Percentiles rank a stretch among this genome's conserved stretches.
phyloP scores from a whole-genome alignment of 92 coral and sea anemone genomes.

The Pocillopora grandis region DNA sequence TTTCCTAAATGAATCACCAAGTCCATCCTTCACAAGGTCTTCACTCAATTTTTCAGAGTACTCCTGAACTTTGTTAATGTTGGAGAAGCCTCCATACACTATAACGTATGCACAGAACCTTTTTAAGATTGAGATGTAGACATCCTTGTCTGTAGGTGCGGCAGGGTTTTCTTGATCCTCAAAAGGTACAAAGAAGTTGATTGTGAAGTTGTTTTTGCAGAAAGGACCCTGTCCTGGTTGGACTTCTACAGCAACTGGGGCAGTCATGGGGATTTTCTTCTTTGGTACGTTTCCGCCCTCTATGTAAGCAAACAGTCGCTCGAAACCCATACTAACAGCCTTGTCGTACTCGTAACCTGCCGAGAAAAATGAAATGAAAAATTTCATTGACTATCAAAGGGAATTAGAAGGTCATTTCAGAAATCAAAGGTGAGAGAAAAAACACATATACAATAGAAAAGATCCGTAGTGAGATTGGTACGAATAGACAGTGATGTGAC shows the following conservation, averaged over 20 bases:
- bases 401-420: neutral
- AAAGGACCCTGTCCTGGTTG: conserved; percentile 82
- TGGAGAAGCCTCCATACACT: conserved; percentile 59
- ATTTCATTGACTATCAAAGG: neutral
- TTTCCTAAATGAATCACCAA: conserved; percentile 60
- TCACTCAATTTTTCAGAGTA: conserved; percentile 51
- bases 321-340: conserved; percentile 69
- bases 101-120: conserved; percentile 67
- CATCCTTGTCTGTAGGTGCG: conserved; percentile 58
- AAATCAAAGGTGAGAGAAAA: neutral
- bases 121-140: conserved; percentile 47
- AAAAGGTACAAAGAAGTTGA: conserved; percentile 81
- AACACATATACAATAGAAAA: neutral
- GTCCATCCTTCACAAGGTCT: conserved; percentile 72
- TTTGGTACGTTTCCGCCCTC: conserved; percentile 58
- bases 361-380: neutral
- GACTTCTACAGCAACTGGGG: conserved; percentile 71
- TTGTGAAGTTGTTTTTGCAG: conserved; percentile 77
- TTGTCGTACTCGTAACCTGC: conserved; percentile 63
- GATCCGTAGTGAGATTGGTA: too few relatives aligned
- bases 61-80: conserved; percentile 37
- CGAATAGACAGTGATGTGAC: too few relatives aligned
- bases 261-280: conserved; percentile 74
- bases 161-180: conserved; percentile 64
- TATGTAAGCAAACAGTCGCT: conserved; percentile 77